Evolutionary conservation across 2,797 vertebrate species (phyloP), one percentile per base, ranked within the genome.

Genomic region (Myripristis murdjan): DNA sequence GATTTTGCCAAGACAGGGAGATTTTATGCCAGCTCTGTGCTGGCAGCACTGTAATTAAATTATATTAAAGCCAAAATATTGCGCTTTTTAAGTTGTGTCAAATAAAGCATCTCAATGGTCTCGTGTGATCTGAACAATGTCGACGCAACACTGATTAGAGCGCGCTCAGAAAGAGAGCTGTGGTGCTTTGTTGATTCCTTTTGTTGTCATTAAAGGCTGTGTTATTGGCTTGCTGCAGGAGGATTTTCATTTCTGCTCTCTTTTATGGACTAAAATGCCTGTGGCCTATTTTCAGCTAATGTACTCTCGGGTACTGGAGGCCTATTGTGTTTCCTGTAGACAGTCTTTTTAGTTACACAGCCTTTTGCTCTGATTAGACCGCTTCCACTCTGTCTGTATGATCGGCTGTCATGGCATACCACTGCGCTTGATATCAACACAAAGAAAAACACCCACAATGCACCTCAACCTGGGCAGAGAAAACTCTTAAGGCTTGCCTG

Each of bases 271-370:
- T 81, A 26, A 89, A 89, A 84, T 79, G 89, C 88, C 82, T 81
- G 77, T 89, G 89, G 90, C 85, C 86, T 77, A 87, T 88, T 91
- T 91, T 86, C 80, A 68, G 80, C 87, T 91, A 86, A 90, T 89
- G 86, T 78, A 84, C 82, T 89, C 88, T 64, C 44, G 73, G 84
- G 86, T 82, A 68, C 84, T 52, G 60, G 70, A 71, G 66, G 70
- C 73, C 88, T 76, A 75, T 86, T 91, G 87, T 90, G 87, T 89
- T 86, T 85, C 67, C 81, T 74, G 77, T 56, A 85, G 85, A 90
- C 77, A 82, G 77, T 89, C 85, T 85, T 89, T 90, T 89, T 82
- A 85, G 87, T 88, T 89, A 70, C 82, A 73, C 73, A 84, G 82
- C 79, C 75, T 78, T 82, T 88, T 75, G 84, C 81, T 70, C 70